Evolutionary conservation across 92 coral and sea anemone genomes (phyloP).

Genomic region (Palythoa heliodiscus): DNA sequence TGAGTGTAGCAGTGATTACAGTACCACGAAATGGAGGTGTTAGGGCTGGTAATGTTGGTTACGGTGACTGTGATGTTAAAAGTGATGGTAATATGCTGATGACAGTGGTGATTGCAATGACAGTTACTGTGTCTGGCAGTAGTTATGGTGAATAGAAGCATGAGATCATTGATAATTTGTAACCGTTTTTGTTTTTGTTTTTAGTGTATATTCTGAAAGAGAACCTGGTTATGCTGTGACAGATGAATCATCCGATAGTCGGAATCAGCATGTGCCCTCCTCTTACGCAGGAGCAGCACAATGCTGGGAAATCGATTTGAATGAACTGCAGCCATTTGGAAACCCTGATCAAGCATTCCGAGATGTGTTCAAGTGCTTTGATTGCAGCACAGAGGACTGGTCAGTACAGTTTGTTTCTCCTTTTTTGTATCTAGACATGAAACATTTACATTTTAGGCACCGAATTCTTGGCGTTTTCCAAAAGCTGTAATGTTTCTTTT

Average conservation of each 20-base stretch:
- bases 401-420: constrained; percentile 23
- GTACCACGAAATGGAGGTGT: too few species aligned
- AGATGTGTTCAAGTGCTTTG: constrained; percentile 68
- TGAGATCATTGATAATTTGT: not conserved
- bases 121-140: too few species aligned
- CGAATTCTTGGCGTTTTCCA: too few species aligned
- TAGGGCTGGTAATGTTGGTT: too few species aligned
- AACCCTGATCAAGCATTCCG: constrained; percentile 83
- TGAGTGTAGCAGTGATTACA: too few species aligned
- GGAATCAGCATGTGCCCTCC: constrained; percentile 68
- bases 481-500: too few species aligned
- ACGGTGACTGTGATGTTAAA: too few species aligned
- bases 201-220: constrained; percentile 72
- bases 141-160: not conserved
- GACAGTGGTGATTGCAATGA: too few species aligned
- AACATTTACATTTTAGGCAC: not conserved
- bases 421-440: not conserved
- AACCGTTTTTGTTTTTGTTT: not conserved
- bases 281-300: constrained; percentile 67
- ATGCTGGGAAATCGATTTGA: constrained; percentile 82
- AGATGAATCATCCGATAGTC: constrained; percentile 69
- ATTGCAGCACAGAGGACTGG: constrained; percentile 90
- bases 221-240: constrained; percentile 73
- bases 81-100: too few species aligned
- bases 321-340: constrained; percentile 82